phyloP scores from a whole-genome alignment of 2,888 invertebrate species.

The Mythimna ferrago region DNA sequence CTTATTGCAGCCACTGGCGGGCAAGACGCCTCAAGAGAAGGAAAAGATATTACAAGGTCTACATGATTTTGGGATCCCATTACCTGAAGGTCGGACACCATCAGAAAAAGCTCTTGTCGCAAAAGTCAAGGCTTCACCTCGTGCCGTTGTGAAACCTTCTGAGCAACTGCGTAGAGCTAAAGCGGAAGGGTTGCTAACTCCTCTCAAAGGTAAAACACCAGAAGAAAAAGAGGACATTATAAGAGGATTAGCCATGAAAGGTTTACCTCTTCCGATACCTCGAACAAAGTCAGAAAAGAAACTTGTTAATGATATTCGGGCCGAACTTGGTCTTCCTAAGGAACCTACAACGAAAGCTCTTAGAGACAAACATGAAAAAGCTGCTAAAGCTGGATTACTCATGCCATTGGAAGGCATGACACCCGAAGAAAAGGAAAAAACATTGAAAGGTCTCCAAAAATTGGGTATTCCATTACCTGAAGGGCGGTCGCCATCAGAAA shows the following conservation, averaged over 20 bases:
- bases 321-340: neutral
- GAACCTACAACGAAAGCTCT: constrained; percentile 24
- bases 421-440: constrained; percentile 59
- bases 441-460: constrained; percentile 55
- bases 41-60: too few species aligned
- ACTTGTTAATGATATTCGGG: neutral
- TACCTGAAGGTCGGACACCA: too few species aligned
- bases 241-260: neutral
- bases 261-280: neutral
- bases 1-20: too few species aligned
- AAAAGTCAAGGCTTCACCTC: too few species aligned
- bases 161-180: neutral
- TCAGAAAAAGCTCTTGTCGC: too few species aligned
- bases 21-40: too few species aligned
- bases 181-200: constrained; percentile 6
- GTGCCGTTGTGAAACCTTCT: too few species aligned
- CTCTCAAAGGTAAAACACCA: neutral
- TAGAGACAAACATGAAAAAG: constrained; percentile 32
- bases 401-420: constrained; percentile 60
- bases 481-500: constrained; percentile 66
- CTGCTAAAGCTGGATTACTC: constrained; percentile 58
- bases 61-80: too few species aligned
- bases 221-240: neutral
- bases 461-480: constrained; percentile 66
- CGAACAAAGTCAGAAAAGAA: neutral